Percentiles rank a stretch among this genome's conserved stretches.
Evolutionary conservation across 2,113 vertebrate species (phyloP).

Genomic region (Silurus glanis): DNA sequence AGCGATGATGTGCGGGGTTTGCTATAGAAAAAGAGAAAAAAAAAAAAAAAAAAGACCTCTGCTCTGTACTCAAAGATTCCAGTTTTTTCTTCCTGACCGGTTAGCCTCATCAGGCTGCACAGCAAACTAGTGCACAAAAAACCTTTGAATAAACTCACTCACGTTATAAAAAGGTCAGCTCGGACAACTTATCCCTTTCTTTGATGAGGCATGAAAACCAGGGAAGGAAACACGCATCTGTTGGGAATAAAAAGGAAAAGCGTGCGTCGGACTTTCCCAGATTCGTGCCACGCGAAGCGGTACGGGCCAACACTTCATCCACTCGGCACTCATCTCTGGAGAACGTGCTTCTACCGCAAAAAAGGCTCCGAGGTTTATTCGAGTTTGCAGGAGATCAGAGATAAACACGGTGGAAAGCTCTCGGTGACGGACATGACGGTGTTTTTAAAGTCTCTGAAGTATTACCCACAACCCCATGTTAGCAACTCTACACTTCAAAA

Average conservation of each 20-base stretch:
- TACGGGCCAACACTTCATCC: not conserved
- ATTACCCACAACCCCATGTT: not conserved
- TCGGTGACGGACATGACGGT: not conserved
- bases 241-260: not conserved
- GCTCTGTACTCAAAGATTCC: not conserved
- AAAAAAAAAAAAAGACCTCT: not conserved
- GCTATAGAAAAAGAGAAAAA: no score
- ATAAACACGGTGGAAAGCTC: slow-evolving; percentile 5
- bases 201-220: not conserved
- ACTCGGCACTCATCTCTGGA: not conserved
- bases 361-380: not conserved
- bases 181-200: not conserved
- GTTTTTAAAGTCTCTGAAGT: not conserved
- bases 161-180: not conserved
- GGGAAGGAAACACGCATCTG: not conserved
- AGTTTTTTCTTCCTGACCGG: not conserved
- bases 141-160: not conserved
- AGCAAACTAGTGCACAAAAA: not conserved
- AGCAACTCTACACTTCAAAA: not conserved
- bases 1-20: not conserved
- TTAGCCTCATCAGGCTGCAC: not conserved
- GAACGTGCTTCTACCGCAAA: not conserved
- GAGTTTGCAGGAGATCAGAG: not conserved
- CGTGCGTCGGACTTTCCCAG: not conserved
- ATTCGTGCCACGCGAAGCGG: not conserved